Conservation (phyloP, 1,140 invertebrate genomes). For the Drosophila erecta region DNA sequence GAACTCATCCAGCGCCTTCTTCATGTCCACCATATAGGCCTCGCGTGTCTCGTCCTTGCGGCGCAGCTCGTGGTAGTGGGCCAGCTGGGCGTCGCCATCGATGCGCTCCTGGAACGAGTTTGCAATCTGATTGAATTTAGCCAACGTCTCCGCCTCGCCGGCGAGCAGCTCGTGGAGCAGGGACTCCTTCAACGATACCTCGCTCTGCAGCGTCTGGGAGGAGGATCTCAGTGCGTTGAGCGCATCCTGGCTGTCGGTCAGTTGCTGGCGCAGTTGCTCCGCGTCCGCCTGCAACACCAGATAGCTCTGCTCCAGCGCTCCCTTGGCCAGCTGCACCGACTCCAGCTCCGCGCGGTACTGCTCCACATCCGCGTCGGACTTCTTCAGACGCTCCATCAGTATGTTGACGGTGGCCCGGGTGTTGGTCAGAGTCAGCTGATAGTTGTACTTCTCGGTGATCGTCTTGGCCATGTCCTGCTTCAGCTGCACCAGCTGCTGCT, state of each 20-base stretch:
- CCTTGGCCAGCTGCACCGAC: slow-evolving; percentile 83
- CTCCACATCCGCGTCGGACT: slow-evolving; percentile 86
- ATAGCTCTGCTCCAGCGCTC: slow-evolving; percentile 84
- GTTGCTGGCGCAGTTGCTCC: slow-evolving; percentile 74
- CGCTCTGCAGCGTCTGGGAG: slow-evolving; percentile 73
- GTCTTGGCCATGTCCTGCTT: slow-evolving; percentile 83
- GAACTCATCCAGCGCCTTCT: slow-evolving; percentile 82
- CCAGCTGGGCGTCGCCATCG: slow-evolving; percentile 76
- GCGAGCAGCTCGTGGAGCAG: slow-evolving; percentile 82
- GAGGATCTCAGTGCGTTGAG: slow-evolving; percentile 64
- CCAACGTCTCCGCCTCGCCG: slow-evolving; percentile 83
- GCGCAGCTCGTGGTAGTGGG: slow-evolving; percentile 79
- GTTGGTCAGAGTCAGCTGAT: slow-evolving; percentile 85
- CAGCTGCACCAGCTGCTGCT: slow-evolving; percentile 78
- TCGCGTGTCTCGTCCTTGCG: slow-evolving; percentile 82
- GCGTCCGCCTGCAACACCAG: slow-evolving; percentile 80
- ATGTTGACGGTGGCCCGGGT: slow-evolving; percentile 85
- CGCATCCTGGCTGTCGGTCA: slow-evolving; percentile 72
- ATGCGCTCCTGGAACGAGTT: slow-evolving; percentile 84
- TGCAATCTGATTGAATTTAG: slow-evolving; percentile 85
- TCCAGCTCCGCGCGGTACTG: slow-evolving; percentile 85
- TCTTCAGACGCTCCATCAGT: slow-evolving; percentile 85
- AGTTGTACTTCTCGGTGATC: slow-evolving; percentile 85
- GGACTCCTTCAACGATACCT: slow-evolving; percentile 83
- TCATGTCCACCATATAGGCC: slow-evolving; percentile 83